Base-by-base conservation (phyloP, 2,797 vertebrate genomes). In the Brachymystax lenok region DNA sequence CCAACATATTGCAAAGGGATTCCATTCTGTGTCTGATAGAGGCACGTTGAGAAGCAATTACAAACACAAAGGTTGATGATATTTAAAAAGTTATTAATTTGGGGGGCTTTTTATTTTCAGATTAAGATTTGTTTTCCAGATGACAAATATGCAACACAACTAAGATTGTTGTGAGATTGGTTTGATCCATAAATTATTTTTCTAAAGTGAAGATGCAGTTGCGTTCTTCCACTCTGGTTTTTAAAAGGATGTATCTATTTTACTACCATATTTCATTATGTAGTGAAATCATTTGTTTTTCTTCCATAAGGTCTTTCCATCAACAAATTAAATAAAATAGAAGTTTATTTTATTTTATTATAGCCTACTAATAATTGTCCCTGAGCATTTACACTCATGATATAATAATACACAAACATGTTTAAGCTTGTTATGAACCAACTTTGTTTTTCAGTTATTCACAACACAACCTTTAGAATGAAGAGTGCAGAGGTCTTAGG, bases 171-270 rank as follows among this genome's bases (percentile, higher is more conserved):
- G 19, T 61, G 75, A 84, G 63, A 81, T n/a, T 27, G 27, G 21
- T 67, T 51, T 85, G 73, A 90, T 79, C 89, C 81, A 83, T 69
- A 87, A 85, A 90, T 86, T 91, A 89, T 92, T 93, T 94, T 95
- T 94, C 86, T 93, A 93, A 78, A 77, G 71, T 84, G 83, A 80
- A 69, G 73, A 81, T 71, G 72, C 85, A 69, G 50, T 73, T 59
- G 52, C 79, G 82, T 85, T 27, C 13, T 84, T 88, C 10, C 40
- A 46, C 40, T 46, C 40, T 46, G 40, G 40, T 46, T 91, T 90
- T 87, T 70, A 77, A 86, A 90, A 87, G n/a, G 71, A 87, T 85
- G 68, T 61, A 85, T 88, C 80, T 92, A 93, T 94, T 92, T 94
- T 94, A 87, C 83, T 91, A 87, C 74, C 67, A 63, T 82, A 30